Conservation (phyloP, 2,888 invertebrate species). For the Drosophila imparisetae region DNA sequence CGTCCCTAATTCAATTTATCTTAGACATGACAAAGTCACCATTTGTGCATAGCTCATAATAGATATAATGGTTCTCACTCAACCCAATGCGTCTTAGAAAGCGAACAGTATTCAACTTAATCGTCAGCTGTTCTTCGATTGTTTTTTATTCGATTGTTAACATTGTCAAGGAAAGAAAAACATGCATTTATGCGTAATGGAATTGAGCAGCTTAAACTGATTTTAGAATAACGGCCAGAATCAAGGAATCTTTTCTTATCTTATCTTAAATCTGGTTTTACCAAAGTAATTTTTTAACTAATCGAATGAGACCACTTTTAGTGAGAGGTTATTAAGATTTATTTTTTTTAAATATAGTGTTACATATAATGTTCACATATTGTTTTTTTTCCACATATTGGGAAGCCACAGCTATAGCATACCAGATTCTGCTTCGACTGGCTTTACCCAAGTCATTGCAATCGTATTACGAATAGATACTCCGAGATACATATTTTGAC, state of each 20-base stretch:
- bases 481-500: background rate
- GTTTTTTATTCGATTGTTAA: constrained; percentile 53
- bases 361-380: too few species aligned
- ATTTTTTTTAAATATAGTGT: background rate
- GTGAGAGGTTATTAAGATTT: background rate
- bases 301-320: background rate
- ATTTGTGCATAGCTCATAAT: constrained; percentile 51
- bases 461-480: background rate
- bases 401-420: background rate
- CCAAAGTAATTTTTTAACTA: background rate
- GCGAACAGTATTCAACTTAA: constrained; percentile 30
- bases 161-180: constrained; percentile 12
- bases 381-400: background rate
- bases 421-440: background rate
- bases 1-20: constrained; percentile 79
- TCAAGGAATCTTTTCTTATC: background rate
- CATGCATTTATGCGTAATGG: constrained; percentile 15
- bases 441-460: background rate
- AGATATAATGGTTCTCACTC: constrained; percentile 51
- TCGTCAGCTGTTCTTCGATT: constrained; percentile 62
- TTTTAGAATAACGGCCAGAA: background rate
- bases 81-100: constrained; percentile 20
- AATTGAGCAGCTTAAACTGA: background rate
- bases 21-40: constrained; percentile 78
- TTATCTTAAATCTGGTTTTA: background rate